phyloP scores from a whole-genome alignment of 2,888 invertebrate species.

The Watsonalla binaria region DNA sequence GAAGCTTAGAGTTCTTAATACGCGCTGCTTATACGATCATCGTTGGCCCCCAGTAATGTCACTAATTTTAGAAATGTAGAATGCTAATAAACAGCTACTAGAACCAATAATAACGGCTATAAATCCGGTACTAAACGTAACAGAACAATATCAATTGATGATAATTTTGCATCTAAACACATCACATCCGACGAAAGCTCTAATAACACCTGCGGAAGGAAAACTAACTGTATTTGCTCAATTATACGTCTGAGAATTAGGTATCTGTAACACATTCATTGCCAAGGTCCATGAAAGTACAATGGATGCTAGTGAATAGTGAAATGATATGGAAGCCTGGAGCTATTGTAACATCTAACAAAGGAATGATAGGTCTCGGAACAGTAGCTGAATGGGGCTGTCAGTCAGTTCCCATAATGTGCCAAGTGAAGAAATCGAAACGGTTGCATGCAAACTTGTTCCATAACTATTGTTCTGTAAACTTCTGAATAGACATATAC shows the following conservation, averaged over 20 bases:
- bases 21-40: no score
- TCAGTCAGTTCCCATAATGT: conserved; percentile 38
- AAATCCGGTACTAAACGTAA: neutral
- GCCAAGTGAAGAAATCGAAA: conserved; percentile 40
- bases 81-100: neutral
- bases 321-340: conserved; percentile 44
- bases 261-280: conserved; percentile 33
- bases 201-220: conserved; percentile 21
- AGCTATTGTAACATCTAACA: conserved; percentile 54
- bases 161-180: neutral
- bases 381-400: conserved; percentile 28
- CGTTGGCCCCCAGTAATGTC: no score
- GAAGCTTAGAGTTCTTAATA: no score
- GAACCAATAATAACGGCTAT: neutral
- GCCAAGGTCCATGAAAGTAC: conserved; percentile 44
- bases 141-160: neutral
- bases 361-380: conserved; percentile 58
- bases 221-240: conserved; percentile 24
- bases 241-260: conserved; percentile 28
- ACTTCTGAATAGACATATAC: neutral
- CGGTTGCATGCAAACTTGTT: conserved; percentile 23
- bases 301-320: conserved; percentile 18
- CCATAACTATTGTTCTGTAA: neutral
- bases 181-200: conserved; percentile 20
- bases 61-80: no score